Conservation (phyloP, 2,113 vertebrate genomes). For the Perca flavescens region DNA sequence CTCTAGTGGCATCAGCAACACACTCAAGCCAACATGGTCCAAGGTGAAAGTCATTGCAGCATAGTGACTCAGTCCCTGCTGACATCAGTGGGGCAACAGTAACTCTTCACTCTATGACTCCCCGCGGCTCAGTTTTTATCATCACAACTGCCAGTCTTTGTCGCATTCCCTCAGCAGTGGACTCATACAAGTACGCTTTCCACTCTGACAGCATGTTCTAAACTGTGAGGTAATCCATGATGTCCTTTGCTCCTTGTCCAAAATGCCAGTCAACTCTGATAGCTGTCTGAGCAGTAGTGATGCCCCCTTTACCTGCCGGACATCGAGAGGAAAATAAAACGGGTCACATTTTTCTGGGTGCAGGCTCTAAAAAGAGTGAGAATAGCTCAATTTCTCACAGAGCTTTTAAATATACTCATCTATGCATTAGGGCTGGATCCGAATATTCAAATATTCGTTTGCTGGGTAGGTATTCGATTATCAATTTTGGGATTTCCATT, state of each 20-base stretch:
- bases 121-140: slow-evolving; percentile 54
- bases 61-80: slow-evolving; percentile 54
- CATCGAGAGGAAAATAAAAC: neutral
- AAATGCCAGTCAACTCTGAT: slow-evolving; percentile 26
- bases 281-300: slow-evolving; percentile 7
- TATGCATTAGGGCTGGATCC: neutral
- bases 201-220: slow-evolving; percentile 41
- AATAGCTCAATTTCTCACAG: neutral
- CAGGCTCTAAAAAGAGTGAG: neutral
- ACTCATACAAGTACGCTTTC: slow-evolving; percentile 11
- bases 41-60: slow-evolving; percentile 69
- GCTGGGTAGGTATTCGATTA: no score
- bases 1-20: slow-evolving; percentile 23
- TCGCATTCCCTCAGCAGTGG: slow-evolving; percentile 30
- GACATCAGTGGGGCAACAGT: slow-evolving; percentile 50
- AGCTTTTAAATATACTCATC: neutral
- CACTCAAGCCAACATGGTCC: slow-evolving; percentile 31
- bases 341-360: neutral
- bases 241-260: slow-evolving; percentile 47
- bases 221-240: slow-evolving; percentile 54
- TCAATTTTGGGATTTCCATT: no score
- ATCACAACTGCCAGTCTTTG: slow-evolving; percentile 54
- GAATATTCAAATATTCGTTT: no score
- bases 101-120: slow-evolving; percentile 43
- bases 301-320: neutral